phyloP scores from a whole-genome alignment of 2,113 vertebrate genomes.

The Cryptomyrus ogoouensis region DNA sequence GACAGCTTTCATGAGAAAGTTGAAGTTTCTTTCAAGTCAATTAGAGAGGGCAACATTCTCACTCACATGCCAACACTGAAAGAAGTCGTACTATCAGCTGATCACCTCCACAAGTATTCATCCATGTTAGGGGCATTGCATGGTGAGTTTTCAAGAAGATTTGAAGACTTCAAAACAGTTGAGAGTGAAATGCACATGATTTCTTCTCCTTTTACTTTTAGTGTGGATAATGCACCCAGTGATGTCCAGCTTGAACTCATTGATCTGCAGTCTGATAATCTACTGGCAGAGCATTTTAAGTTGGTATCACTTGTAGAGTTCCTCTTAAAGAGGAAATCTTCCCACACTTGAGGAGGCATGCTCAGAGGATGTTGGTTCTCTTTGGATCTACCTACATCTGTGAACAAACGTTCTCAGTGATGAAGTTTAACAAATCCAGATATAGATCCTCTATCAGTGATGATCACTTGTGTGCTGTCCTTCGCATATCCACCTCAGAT shows the following conservation, averaged over 20 bases:
- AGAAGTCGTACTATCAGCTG: slow-evolving; percentile 14
- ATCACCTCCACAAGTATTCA: background rate
- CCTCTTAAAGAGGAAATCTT: slow-evolving; percentile 25
- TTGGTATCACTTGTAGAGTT: slow-evolving; percentile 1
- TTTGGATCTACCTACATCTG: slow-evolving; percentile 15
- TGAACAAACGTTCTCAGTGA: slow-evolving; percentile 13
- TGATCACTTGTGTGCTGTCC: background rate
- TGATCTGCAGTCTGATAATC: slow-evolving; percentile 28
- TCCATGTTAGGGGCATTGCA: slow-evolving; percentile 24
- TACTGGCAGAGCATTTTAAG: slow-evolving; percentile 4
- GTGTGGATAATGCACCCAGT: slow-evolving; percentile 28
- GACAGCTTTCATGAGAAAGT: background rate
- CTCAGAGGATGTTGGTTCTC: slow-evolving; percentile 25
- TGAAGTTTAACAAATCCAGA: slow-evolving; percentile 11
- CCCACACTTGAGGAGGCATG: slow-evolving; percentile 10
- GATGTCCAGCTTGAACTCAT: slow-evolving; percentile 26
- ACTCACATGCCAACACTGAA: slow-evolving; percentile 26
- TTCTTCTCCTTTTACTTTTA: background rate
- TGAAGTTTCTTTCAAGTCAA: slow-evolving; percentile 15
- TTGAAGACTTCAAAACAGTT: slow-evolving; percentile 20
- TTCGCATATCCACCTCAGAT: background rate
- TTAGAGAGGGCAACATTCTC: slow-evolving; percentile 28
- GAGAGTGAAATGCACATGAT: background rate
- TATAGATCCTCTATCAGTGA: slow-evolving; percentile 33
- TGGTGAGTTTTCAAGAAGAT: slow-evolving; percentile 14